Evolutionary conservation across 2,888 invertebrate genomes (phyloP).

Genomic region (Chromoteleia sp.): DNA sequence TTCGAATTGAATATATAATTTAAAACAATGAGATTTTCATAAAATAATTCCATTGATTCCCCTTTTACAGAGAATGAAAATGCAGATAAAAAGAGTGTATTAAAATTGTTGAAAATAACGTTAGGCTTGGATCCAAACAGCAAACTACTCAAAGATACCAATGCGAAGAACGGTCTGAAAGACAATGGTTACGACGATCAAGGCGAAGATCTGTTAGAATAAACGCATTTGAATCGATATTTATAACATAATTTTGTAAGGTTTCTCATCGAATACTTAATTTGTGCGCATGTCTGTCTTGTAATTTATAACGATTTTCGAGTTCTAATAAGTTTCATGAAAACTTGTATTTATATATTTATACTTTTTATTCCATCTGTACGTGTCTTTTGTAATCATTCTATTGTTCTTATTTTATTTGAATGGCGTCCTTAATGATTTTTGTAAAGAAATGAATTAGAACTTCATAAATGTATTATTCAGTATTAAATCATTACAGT

Average conservation of each 20-base stretch:
- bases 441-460: slow-evolving; percentile 18
- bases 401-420: not conserved
- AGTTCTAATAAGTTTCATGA: not conserved
- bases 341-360: no score
- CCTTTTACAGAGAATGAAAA: slow-evolving; percentile 89
- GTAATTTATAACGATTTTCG: not conserved
- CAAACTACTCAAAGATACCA: slow-evolving; percentile 75
- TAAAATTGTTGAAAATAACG: slow-evolving; percentile 91
- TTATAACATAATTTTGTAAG: slow-evolving; percentile 16
- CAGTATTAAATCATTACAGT: slow-evolving; percentile 23
- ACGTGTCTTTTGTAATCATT: not conserved
- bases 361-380: not conserved
- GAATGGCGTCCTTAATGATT: not conserved
- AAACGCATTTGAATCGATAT: slow-evolving; percentile 4
- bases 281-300: not conserved
- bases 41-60: no score
- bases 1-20: no score
- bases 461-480: slow-evolving; percentile 5
- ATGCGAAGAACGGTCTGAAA: slow-evolving; percentile 68
- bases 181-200: slow-evolving; percentile 43
- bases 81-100: slow-evolving; percentile 91
- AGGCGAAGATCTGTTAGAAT: slow-evolving; percentile 42
- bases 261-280: slow-evolving; percentile 7
- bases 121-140: slow-evolving; percentile 87
- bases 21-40: no score